A percentile compares a stretch with the other conserved stretches of the same genome.
These are phyloP conservation scores for Aurelia sp. DNA, from an alignment of 30 jellyfish, hydroid and myxozoan genomes.

Conservation along the genomic window DNA sequence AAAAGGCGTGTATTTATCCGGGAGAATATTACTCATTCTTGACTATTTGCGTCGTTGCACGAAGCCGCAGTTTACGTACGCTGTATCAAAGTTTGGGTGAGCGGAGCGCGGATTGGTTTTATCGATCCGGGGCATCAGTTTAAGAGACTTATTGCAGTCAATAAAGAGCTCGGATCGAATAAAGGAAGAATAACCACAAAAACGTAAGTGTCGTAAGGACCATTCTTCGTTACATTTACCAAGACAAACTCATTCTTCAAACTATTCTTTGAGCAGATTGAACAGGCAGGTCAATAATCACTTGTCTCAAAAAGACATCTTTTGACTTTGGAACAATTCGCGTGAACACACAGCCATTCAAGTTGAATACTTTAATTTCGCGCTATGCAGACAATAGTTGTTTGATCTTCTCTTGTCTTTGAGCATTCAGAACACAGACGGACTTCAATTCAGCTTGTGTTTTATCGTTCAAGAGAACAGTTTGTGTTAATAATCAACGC, in stretches of 20 bases:
- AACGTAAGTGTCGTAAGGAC: slow-evolving; percentile 75
- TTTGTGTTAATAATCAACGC: slow-evolving; percentile 39
- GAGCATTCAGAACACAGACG: slow-evolving; percentile 47
- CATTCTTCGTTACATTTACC: slow-evolving; percentile 68
- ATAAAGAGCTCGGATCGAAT: slow-evolving; percentile 59
- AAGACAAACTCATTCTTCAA: slow-evolving; percentile 56
- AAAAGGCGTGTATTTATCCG: slow-evolving; percentile 90
- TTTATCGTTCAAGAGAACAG: slow-evolving; percentile 41
- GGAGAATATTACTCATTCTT: slow-evolving; percentile 81
- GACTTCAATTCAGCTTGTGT: slow-evolving; percentile 36
- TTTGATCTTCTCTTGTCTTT: slow-evolving; percentile 79
- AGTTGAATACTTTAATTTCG: slow-evolving; percentile 64
- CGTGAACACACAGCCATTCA: slow-evolving; percentile 79
- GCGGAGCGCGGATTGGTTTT: slow-evolving; percentile 58
- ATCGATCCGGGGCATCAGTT: slow-evolving; percentile 55
- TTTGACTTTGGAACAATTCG: slow-evolving; percentile 70
- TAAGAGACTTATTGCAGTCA: slow-evolving; percentile 67
- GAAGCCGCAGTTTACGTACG: slow-evolving; percentile 68
- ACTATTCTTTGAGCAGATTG: slow-evolving; percentile 66
- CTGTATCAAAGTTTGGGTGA: slow-evolving; percentile 55
- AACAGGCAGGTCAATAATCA: slow-evolving; percentile 83
- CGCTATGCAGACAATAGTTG: slow-evolving; percentile 87
- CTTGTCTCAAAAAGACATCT: slow-evolving; percentile 72
- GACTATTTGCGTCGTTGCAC: slow-evolving; percentile 73
- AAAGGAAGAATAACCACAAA: slow-evolving; percentile 72